Evolutionary conservation across 2,888 invertebrate species (phyloP), one percentile per base, ranked within the genome.

Genomic region (Bombyx huttoni): DNA sequence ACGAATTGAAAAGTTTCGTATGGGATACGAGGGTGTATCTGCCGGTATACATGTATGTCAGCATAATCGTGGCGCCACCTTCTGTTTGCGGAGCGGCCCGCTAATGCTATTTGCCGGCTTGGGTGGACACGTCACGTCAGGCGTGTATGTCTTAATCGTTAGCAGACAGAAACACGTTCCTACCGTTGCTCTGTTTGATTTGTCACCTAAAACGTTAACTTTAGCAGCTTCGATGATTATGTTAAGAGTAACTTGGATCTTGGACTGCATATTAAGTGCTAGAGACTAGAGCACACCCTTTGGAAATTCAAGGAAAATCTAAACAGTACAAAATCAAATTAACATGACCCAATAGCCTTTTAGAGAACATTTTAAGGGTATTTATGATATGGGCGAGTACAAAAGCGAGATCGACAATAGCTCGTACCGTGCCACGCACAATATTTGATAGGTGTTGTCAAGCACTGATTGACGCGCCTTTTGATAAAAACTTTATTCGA

Each of bases 81-180:
- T 64, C 68, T 84, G 84, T 87, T 85, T 84, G 78, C 68, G 62
- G 65, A 78, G 73, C 73, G 73, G 69, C 72, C 69, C 72, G 74
- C 79, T 86, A 84, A 85, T 84, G 78, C 78, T 83, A 75, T 85
- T 86, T 84, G 76, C 75, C 67, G 67, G 70, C 59, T 69, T 70
- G 75, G 78, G 75, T 74, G 76, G 77, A 71, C 79, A 73, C 73
- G 75, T 73, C 76, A 75, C 75, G 70, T 73, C 73, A 75, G 71
- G 71, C 70, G 61, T 81, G 81, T 85, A 78, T 81, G 71, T 85
- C 82, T 87, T 85, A 81, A 81, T 86, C 78, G 78, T 85, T 85
- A 81, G 68, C 67, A 70, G 73, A 73, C 75, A 72, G 75, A 69
- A 78, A 81, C 79, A 76, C 76, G 70, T 40, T 8, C 70, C 69